Evolutionary conservation across 2,113 vertebrate species (phyloP), one percentile per base, ranked within the genome.

Genomic region (Athene noctua): DNA sequence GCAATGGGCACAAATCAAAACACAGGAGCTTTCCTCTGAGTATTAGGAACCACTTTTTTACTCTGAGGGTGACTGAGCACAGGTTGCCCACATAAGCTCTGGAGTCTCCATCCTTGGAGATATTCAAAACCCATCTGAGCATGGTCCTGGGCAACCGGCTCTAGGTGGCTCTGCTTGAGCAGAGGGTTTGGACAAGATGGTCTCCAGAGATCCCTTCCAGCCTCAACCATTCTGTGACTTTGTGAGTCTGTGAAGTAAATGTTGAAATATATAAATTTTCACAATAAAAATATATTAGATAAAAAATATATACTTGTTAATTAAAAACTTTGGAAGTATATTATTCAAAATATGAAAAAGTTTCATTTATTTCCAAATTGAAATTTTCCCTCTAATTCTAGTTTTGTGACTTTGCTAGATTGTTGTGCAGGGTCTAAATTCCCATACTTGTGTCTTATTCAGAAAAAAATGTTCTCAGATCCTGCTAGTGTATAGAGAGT

Each of bases 141-240:
- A 4, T 3, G 2, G 22, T 34, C 6, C 13, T 22, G 46, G 15
- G 7, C 16, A 82, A 9, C 2, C 1, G 3, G 11, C 20, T 71
- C 4, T 66, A 30, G 34, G 27, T 49, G 27, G 10, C 7, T 14
- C 6, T 73, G 23, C 61, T 34, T 81, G 18, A 67, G 10, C 15
- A 86, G 34, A 1, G 3, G 1, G 1, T 19, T 83, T 67, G 20
- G 30, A 46, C 19, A 34, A 36, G 40, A 32, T 2, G n/a, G n/a
- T 17, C 15, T 73, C 36, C 51, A 79, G 25, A 75, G 42, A 23
- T 29, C 40, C 29, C 25, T 79, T 29, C 21, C 26, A 74, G 13
- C 15, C 5, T 65, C 49, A 73, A 22, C 4, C 14, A 14, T 10
- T 57, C 59, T 25, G 25, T 36, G n/a, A 51, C 34, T 78, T 80